A percentile compares a stretch with the other conserved stretches of the same genome.
Conservation (phyloP, 2,888 invertebrate species). For the Hyles lineata region DNA sequence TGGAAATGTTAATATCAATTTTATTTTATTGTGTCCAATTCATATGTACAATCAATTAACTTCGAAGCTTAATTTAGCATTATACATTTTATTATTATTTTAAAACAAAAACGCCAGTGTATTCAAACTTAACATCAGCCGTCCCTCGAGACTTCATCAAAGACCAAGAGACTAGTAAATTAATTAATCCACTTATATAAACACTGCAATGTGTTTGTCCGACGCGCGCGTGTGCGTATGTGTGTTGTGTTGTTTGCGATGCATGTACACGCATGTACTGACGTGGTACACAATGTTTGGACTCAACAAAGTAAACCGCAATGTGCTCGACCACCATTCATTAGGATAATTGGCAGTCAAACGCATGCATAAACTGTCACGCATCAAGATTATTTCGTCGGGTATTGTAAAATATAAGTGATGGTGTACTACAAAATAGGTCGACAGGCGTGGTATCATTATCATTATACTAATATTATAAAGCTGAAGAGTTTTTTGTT, state of each 20-base stretch:
- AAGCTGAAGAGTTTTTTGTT: too few relatives aligned
- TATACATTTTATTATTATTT: too few relatives aligned
- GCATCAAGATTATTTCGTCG: constrained; percentile 28
- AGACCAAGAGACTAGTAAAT: background rate
- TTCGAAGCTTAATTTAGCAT: too few relatives aligned
- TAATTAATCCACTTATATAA: background rate
- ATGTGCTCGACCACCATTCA: constrained; percentile 53
- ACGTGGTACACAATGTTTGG: constrained; percentile 52
- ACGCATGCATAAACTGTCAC: constrained; percentile 52
- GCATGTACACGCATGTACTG: background rate
- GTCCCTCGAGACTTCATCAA: background rate
- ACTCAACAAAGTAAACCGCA: constrained; percentile 63
- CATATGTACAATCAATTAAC: too few relatives aligned
- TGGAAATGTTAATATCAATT: too few relatives aligned
- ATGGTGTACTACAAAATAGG: too few relatives aligned
- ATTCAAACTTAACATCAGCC: too few relatives aligned
- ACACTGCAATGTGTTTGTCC: background rate
- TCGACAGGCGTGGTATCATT: too few relatives aligned
- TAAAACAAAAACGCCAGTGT: too few relatives aligned
- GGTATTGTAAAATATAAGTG: constrained; percentile 7
- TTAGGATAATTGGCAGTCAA: constrained; percentile 69
- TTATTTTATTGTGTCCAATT: too few relatives aligned
- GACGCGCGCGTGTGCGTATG: background rate
- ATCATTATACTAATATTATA: too few relatives aligned
- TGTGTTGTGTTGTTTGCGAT: constrained; percentile 15